Evolutionary conservation across 2,888 invertebrate species (phyloP), one percentile per base, ranked within the genome.

Genomic region (Diploptera punctata): DNA sequence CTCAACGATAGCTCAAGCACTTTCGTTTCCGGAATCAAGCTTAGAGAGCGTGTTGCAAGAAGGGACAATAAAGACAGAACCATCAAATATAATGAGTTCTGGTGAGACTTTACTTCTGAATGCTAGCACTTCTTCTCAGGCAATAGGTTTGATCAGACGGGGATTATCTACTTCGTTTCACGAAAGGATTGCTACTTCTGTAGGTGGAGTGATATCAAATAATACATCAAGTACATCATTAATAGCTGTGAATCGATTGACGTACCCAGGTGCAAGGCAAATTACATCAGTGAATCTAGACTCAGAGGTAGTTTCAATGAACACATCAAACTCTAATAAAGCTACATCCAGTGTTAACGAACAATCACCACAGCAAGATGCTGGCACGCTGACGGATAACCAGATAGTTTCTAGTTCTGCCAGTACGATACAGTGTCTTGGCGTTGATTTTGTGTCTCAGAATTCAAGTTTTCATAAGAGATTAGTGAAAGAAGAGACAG

Each of bases 11-110:
- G 65, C 72, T n/a, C 61, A 72, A 9, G 47, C 71, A 19, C 38
- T 72, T 31, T 21, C 68, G 9, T 73, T 74, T 67, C 54, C 67
- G 33, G 69, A 71, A n/a, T 67, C 70, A 13, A 26, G 44, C 24
- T 9, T 69, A 18, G 69, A 69, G 18, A 44, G 57, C 26, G 60
- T 44, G 29, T 16, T 68, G n/a, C 68, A 57, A 19, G 69, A 69
- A 24, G 29, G 69, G 52, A 38, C 54, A 49, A 19, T 54, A 9
- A 68, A 38, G 38, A 33, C 68, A 68, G 68, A 68, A 16, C 31
- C 68, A 49, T 65, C 65, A 7, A 65, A 5, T 47, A 24, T 65
- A 16, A 65, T 47, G 2, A 65, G 24, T 18, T 29, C 65, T 44
- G 47, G 47, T 29, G 65, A 65, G 16, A 65, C 44, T 44, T 44